Base-by-base conservation (phyloP, 2,113 vertebrate genomes). In the Clinocottus analis region DNA sequence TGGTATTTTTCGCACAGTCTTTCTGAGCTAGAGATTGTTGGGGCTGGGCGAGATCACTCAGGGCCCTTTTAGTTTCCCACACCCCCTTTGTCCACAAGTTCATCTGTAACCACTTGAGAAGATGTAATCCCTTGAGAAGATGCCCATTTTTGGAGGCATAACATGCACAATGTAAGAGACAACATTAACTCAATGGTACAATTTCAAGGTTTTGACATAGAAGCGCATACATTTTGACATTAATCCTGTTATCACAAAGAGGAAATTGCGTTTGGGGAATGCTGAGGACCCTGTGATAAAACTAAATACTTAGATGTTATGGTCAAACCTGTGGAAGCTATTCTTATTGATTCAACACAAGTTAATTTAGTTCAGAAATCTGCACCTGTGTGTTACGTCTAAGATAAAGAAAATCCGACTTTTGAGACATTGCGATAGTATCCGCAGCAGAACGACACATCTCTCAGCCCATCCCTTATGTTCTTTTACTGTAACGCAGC, bases 31-130 rank as follows among this genome's bases (percentile, higher is more conserved):
- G 35, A 64, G 25, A 19, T 31, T 58, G 19, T 31, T 58, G 2
- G 53, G 51, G 41, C 51, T 58, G 49, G 37, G 67, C 37, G 5
- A 27, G 29, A n/a, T n/a, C n/a, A n/a, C n/a, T n/a, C n/a, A n/a
- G n/a, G n/a, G n/a, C n/a, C n/a, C n/a, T n/a, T n/a, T n/a, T n/a
- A 76, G 27, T 37, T 13, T 12, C 76, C 60, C 67, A 55, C 75
- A 11, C 43, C 16, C 43, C n/a, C 41, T 21, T 23, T 37, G 3
- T 11, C 21, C 37, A 41, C n/a, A 62, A 53, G 0, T 13, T 27
- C 23, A 43, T 47, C 35, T 31, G 23, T 13, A 37, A 27, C 7
- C 3, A 58, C 33, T 19, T 45, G n/a, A n/a, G n/a, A n/a, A n/a
- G n/a, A n/a, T n/a, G n/a, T n/a, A n/a, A n/a, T n/a, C n/a, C n/a